phyloP scores from a whole-genome alignment of 1,140 invertebrate genomes.

The Sweltsa coloradensis region DNA sequence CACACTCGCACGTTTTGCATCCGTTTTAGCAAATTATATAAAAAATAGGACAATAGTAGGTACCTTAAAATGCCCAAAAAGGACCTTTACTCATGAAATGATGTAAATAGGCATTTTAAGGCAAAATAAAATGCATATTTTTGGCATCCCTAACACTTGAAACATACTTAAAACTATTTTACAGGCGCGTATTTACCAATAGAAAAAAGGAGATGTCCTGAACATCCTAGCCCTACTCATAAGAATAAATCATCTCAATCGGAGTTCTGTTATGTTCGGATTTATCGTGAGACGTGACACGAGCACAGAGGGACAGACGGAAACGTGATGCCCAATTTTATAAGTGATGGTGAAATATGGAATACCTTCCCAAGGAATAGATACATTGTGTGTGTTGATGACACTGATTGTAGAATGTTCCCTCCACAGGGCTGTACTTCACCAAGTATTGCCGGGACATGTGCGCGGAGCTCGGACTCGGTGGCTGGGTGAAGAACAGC shows the following conservation, averaged over 20 bases:
- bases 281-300: background rate
- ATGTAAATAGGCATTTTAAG: too few relatives aligned
- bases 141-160: too few relatives aligned
- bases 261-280: background rate
- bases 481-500: conserved; percentile 87
- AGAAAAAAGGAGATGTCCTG: too few relatives aligned
- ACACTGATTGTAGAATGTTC: background rate
- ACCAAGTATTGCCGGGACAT: conserved; percentile 77
- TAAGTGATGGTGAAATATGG: background rate
- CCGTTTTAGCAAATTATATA: too few relatives aligned
- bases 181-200: too few relatives aligned
- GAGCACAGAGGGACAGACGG: background rate
- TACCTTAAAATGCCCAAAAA: too few relatives aligned
- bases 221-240: too few relatives aligned
- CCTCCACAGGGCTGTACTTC: conserved; percentile 61
- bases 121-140: too few relatives aligned
- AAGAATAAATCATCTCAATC: background rate
- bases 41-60: too few relatives aligned
- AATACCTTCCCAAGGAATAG: background rate
- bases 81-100: too few relatives aligned
- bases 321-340: background rate
- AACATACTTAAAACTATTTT: too few relatives aligned
- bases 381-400: background rate
- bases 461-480: conserved; percentile 52
- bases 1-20: too few relatives aligned